Conservation (phyloP, 1,140 invertebrate species). For the Thalassaphorura encarpata region DNA sequence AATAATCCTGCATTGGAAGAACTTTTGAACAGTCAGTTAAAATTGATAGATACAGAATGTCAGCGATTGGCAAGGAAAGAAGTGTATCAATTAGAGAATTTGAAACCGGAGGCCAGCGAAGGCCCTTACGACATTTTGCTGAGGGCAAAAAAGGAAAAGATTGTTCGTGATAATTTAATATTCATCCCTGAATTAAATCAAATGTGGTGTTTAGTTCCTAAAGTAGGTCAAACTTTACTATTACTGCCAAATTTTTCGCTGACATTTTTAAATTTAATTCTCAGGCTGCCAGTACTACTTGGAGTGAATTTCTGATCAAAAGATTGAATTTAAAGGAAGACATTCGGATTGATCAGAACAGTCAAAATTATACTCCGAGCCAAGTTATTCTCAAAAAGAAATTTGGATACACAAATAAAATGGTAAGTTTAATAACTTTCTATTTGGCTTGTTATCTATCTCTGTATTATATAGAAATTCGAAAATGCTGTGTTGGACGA, state of each 20-base stretch:
- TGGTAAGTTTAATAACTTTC: not conserved
- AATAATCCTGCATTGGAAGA: too few relatives aligned
- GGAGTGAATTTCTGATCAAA: conserved; percentile 18
- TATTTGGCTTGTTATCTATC: not conserved
- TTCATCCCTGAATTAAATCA: conserved; percentile 16
- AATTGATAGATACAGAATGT: too few relatives aligned
- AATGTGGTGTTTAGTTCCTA: conserved; percentile 31
- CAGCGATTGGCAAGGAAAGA: too few relatives aligned
- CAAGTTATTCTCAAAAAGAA: conserved; percentile 14
- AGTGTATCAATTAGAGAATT: too few relatives aligned
- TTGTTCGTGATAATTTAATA: conserved; percentile 14
- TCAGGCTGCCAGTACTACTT: conserved; percentile 30
- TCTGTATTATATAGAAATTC: too few relatives aligned
- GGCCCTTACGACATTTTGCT: too few relatives aligned
- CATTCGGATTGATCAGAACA: not conserved
- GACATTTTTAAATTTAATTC: not conserved
- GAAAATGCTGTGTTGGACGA: conserved; percentile 3
- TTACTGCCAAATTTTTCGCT: not conserved
- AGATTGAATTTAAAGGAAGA: not conserved
- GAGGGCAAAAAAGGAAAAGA: conserved; percentile 13
- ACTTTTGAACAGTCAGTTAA: too few relatives aligned
- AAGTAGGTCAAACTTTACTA: conserved; percentile 6
- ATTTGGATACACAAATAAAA: conserved; percentile 18
- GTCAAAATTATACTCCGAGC: not conserved
- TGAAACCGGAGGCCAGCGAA: too few relatives aligned